A percentile compares a stretch with the other conserved stretches of the same genome.
Evolutionary conservation across 2,797 vertebrate species (phyloP).

Genomic region (Anomalospiza imberbis): DNA sequence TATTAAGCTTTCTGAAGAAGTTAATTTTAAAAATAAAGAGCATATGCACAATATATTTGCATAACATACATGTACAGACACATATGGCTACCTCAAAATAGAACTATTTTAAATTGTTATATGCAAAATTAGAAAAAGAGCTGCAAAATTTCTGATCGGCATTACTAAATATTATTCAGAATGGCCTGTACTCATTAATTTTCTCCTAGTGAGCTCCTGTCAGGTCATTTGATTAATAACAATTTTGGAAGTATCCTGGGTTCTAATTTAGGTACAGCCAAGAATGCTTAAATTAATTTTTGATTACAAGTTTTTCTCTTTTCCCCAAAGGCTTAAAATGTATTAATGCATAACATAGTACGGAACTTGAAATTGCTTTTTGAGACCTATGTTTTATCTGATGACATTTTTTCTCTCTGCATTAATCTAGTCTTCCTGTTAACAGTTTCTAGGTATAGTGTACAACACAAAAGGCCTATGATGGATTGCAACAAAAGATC

Average conservation of each 20-base stretch:
- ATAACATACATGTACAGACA: not conserved
- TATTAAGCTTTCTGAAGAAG: not conserved
- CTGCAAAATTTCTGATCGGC: not conserved
- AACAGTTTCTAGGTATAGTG: slow-evolving; percentile 2
- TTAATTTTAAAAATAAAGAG: not conserved
- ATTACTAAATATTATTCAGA: not conserved
- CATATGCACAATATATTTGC: not conserved
- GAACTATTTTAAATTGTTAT: not conserved
- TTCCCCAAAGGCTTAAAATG: slow-evolving; percentile 6
- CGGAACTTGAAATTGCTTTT: slow-evolving; percentile 40
- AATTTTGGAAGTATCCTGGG: slow-evolving; percentile 6
- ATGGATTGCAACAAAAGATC: slow-evolving; percentile 56
- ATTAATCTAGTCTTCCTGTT: slow-evolving; percentile 37
- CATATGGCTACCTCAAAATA: not conserved
- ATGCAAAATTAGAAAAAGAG: not conserved
- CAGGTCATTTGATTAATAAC: slow-evolving; percentile 34
- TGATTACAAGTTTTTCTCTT: slow-evolving; percentile 26
- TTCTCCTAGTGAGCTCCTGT: not conserved
- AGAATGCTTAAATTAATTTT: slow-evolving; percentile 45
- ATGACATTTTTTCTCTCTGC: slow-evolving; percentile 29
- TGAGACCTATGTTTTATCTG: slow-evolving; percentile 36
- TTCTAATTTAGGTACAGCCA: slow-evolving; percentile 42
- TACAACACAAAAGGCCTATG: slow-evolving; percentile 45
- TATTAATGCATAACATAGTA: not conserved
- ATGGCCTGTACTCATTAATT: not conserved